These are phyloP conservation scores for Glaucidium brasilianum DNA, from an alignment of 2,113 vertebrate species.

Conservation along the genomic window DNA sequence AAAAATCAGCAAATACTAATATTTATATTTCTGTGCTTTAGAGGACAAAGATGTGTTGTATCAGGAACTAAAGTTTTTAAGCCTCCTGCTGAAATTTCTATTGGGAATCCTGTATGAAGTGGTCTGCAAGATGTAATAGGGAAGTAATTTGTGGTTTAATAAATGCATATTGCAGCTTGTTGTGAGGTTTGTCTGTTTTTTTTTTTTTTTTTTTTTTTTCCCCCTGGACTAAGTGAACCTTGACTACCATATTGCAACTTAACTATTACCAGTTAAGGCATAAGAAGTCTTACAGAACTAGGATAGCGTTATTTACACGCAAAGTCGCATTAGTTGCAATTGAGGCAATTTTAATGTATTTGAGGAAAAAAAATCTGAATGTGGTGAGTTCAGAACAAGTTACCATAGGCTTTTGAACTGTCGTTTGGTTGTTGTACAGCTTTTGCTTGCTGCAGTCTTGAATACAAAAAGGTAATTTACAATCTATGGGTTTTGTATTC, in stretches of 20 bases:
- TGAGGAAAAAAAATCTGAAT: not conserved
- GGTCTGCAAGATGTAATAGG: not conserved
- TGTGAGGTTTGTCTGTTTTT: not conserved
- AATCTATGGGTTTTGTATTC: not conserved
- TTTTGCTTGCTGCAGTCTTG: not conserved
- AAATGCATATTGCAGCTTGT: not conserved
- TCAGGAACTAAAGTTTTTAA: not conserved
- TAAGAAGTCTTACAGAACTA: not conserved
- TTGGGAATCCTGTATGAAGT: too few species aligned
- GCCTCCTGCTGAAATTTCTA: not conserved
- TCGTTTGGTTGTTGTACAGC: not conserved
- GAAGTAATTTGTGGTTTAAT: not conserved
- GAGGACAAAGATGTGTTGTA: not conserved
- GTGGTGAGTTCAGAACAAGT: not conserved
- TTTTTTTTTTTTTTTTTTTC: not conserved
- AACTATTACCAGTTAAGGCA: not conserved
- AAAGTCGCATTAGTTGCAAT: not conserved
- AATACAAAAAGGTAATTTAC: not conserved
- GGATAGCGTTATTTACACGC: rapidly evolving
- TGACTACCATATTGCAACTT: not conserved
- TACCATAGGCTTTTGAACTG: not conserved
- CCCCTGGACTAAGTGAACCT: not conserved
- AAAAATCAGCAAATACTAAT: not conserved
- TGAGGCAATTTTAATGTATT: not conserved
- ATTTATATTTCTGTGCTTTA: not conserved